Evolutionary conservation across 1,140 invertebrate genomes (phyloP).

Genomic region (Trachymyrmex cornetzi): DNA sequence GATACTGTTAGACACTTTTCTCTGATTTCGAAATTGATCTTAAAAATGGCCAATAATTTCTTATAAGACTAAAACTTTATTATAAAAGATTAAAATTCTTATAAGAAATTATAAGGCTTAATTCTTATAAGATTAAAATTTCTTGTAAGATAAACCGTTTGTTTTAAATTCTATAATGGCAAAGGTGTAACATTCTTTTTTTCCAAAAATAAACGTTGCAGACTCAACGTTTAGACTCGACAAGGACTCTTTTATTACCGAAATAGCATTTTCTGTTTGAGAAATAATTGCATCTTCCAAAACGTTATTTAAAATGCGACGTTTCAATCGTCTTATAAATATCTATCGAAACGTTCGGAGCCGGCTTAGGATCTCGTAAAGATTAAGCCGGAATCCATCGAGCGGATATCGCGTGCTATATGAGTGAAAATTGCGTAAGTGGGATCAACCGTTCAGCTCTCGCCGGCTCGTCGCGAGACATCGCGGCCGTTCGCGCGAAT

Average conservation of each 20-base stretch:
- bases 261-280: not conserved
- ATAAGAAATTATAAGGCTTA: too few relatives aligned
- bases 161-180: not conserved
- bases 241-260: not conserved
- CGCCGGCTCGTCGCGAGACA: slow-evolving; percentile 40
- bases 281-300: not conserved
- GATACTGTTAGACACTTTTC: not conserved
- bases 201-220: not conserved
- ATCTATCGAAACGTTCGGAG: not conserved
- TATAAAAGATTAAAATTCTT: too few relatives aligned
- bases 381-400: not conserved
- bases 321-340: not conserved
- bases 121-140: not conserved
- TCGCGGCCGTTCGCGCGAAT: slow-evolving; percentile 7
- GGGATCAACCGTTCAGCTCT: slow-evolving; percentile 1
- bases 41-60: not conserved
- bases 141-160: not conserved
- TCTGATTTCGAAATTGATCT: not conserved
- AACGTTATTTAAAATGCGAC: not conserved
- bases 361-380: slow-evolving; percentile 12
- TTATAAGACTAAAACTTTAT: not conserved
- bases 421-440: slow-evolving; percentile 42
- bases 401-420: slow-evolving; percentile 22
- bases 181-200: not conserved
- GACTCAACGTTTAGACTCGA: not conserved